These are phyloP conservation scores for Egretta garzetta DNA, from an alignment of 2,113 vertebrate species.

Conservation along the genomic window DNA sequence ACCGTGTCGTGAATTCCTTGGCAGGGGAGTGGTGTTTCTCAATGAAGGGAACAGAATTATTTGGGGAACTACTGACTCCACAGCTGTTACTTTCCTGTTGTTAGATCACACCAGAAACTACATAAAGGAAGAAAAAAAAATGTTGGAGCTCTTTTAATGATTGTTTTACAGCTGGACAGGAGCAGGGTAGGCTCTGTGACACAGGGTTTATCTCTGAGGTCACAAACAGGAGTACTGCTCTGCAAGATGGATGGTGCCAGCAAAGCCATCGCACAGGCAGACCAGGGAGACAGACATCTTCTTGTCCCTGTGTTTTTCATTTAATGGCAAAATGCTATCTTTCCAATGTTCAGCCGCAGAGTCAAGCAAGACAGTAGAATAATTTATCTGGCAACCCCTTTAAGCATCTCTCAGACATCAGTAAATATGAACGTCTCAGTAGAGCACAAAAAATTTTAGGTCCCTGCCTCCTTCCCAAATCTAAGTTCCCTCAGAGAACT, in stretches of 20 bases:
- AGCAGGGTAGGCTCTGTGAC: neutral
- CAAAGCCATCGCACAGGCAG: neutral
- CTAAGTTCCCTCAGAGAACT: neutral
- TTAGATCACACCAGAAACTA: neutral
- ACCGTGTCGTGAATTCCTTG: neutral
- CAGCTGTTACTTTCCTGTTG: neutral
- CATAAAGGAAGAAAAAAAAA: neutral
- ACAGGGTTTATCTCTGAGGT: constrained; percentile 11
- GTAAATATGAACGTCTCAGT: neutral
- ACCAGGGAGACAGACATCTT: neutral
- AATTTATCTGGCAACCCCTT: constrained; percentile 18
- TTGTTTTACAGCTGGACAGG: neutral
- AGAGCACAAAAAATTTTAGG: neutral
- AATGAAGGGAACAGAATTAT: neutral
- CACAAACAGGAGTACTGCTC: neutral
- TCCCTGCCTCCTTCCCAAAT: neutral
- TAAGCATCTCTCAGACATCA: neutral
- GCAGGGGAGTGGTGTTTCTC: neutral
- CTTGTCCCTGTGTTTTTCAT: neutral
- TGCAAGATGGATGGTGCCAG: constrained; percentile 11
- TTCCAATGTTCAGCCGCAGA: neutral
- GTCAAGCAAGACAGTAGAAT: neutral
- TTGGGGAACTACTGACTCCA: neutral
- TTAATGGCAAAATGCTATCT: neutral
- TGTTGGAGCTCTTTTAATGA: constrained; percentile 32